Percentiles rank a stretch among this genome's conserved stretches.
phyloP scores from a whole-genome alignment of 2,113 vertebrate species.

The Steatornis caripensis region DNA sequence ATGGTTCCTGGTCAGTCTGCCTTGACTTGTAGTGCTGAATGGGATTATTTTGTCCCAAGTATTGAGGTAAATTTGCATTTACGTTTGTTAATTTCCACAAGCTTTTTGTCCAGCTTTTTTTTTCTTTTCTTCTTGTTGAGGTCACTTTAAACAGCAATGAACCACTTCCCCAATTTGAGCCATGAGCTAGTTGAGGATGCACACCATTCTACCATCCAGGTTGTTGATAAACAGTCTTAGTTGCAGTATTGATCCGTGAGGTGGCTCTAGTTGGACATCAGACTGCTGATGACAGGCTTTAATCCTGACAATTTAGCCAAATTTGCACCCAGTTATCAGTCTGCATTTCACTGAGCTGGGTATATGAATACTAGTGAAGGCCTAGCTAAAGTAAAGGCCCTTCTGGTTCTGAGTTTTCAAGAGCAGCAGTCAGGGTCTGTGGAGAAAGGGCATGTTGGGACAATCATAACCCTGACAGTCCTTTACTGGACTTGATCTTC shows the following conservation, averaged over 20 bases:
- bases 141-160: neutral
- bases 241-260: neutral
- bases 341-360: neutral
- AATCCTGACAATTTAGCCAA: neutral
- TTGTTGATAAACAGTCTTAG: neutral
- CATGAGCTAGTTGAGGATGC: neutral
- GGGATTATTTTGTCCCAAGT: neutral
- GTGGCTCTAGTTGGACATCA: neutral
- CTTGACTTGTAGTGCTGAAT: neutral
- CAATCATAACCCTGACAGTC: neutral
- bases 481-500: neutral
- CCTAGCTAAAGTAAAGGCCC: neutral
- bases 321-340: neutral
- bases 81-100: neutral
- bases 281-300: neutral
- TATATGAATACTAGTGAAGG: neutral
- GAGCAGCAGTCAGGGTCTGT: neutral
- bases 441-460: neutral
- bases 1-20: neutral
- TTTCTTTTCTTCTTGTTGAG: neutral
- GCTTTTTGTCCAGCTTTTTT: accelerated
- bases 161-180: neutral
- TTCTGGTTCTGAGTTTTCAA: neutral
- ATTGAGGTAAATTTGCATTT: neutral
- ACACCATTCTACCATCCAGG: neutral